These are phyloP conservation scores for Nyctereutes procyonoides DNA, from an alignment of 2,113 vertebrate species.

Conservation along the genomic window DNA sequence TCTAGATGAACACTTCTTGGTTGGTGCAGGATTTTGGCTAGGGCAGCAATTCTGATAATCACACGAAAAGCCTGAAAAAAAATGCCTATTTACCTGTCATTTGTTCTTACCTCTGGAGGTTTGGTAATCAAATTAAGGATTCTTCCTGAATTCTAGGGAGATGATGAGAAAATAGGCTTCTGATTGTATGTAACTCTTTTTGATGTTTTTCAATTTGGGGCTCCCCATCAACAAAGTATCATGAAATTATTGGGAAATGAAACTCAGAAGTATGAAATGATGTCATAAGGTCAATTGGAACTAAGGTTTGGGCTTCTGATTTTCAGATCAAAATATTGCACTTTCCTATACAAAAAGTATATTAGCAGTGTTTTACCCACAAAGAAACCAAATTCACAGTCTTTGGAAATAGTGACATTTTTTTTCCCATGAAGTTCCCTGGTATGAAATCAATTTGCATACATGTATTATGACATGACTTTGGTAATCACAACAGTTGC, in stretches of 20 bases:
- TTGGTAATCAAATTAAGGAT: constrained; percentile 22
- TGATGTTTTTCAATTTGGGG: neutral
- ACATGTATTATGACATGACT: neutral
- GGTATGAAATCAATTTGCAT: neutral
- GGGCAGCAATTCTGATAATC: neutral
- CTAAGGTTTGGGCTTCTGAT: neutral
- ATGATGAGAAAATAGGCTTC: neutral
- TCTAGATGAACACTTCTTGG: neutral
- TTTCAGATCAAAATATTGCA: neutral
- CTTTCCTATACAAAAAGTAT: neutral
- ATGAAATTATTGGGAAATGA: neutral
- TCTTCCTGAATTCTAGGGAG: neutral
- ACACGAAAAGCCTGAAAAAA: neutral
- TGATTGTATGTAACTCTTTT: neutral
- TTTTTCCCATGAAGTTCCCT: neutral
- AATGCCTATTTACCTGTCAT: neutral
- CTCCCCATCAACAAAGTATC: neutral
- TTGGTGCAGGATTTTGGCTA: neutral
- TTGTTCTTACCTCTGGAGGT: neutral
- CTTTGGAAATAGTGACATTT: constrained; percentile 5
- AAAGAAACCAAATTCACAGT: neutral
- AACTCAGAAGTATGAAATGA: neutral
- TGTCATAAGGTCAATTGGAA: neutral
- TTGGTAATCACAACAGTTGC: neutral
- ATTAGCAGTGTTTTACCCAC: neutral